Evolutionary conservation across 2,797 vertebrate species (phyloP).

Genomic region (Micropoecilia bifurca): DNA sequence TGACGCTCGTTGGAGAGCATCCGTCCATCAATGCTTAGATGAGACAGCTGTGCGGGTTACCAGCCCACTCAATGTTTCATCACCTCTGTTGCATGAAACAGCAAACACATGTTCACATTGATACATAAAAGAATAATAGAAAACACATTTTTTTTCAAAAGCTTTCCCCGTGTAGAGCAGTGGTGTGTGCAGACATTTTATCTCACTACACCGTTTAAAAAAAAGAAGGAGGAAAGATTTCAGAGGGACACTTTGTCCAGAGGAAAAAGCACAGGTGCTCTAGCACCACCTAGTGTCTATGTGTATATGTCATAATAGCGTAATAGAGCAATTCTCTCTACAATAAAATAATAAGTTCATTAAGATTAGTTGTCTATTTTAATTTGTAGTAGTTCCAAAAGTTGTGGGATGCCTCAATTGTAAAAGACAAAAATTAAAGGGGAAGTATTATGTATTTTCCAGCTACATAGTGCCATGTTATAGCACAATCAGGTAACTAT

Average conservation of each 20-base stretch:
- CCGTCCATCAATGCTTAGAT: constrained; percentile 1
- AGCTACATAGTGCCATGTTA: too few species aligned
- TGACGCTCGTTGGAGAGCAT: constrained; percentile 11
- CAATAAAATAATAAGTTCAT: neutral
- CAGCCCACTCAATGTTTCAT: constrained; percentile 18
- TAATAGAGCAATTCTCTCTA: neutral
- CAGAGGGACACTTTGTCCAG: too few species aligned
- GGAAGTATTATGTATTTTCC: too few species aligned
- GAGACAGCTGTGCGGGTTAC: constrained; percentile 21
- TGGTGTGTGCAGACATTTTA: too few species aligned
- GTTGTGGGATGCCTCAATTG: neutral
- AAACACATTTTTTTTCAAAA: neutral
- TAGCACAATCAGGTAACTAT: too few species aligned
- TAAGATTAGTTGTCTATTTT: neutral
- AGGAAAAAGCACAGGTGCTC: too few species aligned
- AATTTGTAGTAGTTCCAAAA: neutral
- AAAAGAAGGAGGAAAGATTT: too few species aligned
- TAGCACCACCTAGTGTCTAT: too few species aligned
- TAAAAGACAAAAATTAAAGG: neutral
- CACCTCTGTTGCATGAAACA: constrained; percentile 8
- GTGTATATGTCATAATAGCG: too few species aligned
- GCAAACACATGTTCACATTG: constrained; percentile 1
- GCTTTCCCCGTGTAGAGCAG: neutral
- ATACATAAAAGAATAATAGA: neutral
- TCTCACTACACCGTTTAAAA: too few species aligned